phyloP scores from a whole-genome alignment of 53 echinoderm and acorn worm species.

The Echinometra lucunter region DNA sequence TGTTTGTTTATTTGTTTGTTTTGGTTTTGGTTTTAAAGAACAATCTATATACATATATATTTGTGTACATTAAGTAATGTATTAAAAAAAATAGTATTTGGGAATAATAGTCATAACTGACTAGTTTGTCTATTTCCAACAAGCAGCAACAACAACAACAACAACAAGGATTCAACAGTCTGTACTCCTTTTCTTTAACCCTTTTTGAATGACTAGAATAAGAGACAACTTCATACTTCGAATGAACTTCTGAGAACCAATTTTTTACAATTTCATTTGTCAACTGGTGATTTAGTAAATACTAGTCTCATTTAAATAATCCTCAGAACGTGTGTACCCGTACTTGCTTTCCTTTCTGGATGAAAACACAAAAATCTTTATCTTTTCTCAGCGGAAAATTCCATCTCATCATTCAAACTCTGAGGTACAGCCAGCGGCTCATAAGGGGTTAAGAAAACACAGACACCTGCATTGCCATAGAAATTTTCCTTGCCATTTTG shows the following conservation, averaged over 20 bases:
- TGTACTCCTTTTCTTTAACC: neutral
- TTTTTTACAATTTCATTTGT: neutral
- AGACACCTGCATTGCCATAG: conserved; percentile 5
- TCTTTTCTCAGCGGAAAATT: neutral
- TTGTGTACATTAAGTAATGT: too few relatives aligned
- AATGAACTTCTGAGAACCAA: neutral
- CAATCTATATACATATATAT: too few relatives aligned
- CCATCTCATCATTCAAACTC: neutral
- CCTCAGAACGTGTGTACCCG: neutral
- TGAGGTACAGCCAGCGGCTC: neutral
- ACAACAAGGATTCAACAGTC: too few relatives aligned
- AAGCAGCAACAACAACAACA: too few relatives aligned
- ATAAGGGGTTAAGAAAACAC: neutral
- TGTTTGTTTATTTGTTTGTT: too few relatives aligned
- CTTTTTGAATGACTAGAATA: neutral
- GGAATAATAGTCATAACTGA: too few relatives aligned
- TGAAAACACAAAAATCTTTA: neutral
- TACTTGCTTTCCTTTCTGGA: neutral
- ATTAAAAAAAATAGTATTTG: too few relatives aligned
- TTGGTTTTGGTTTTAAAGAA: too few relatives aligned
- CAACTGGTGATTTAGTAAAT: too few relatives aligned
- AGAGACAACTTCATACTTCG: neutral
- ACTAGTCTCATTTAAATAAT: neutral
- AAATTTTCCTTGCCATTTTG: neutral
- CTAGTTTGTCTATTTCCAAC: too few relatives aligned